Base-by-base conservation (phyloP, 2,888 invertebrate genomes). In the Tenthredo livida region DNA sequence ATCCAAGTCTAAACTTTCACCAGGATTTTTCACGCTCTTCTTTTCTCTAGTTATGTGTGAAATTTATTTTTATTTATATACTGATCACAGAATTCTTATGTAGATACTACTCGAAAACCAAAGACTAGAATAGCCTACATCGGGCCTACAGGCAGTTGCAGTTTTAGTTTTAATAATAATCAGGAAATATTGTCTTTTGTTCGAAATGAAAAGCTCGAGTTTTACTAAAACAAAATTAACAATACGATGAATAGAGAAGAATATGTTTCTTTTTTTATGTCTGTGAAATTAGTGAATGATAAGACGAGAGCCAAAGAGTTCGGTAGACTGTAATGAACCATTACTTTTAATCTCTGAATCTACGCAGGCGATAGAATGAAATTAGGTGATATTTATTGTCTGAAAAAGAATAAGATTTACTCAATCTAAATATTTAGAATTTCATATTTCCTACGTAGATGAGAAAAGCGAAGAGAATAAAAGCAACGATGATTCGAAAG, bases 381-480 rank as follows among this genome's bases (percentile, higher is more conserved):
- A 54, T 54, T 50, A 50, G 15, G 50, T 50, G 50, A 50, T 4
- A 50, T 50, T 50, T 50, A 50, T 50, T 17, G 50, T 50, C 3
- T 50, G 17, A n/a, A n/a, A 54, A 54, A 50, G 6, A 17, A n/a
- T 6, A 54, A 54, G n/a, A 33, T 33, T 29, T 37, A 29, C 6
- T 70, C 37, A 37, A 37, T 37, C 25, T 37, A 17, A 70, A 70
- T 37, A 70, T 70, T 70, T 70, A 33, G 12, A 29, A 70, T 70
- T 70, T 70, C 37, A 70, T 70, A 70, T 33, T 70, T 70, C 5
- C 29, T 37, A n/a, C 37, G n/a, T 37, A 33, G 70, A 70, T 70
- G 37, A 70, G 12, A 70, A 70, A n/a, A 70, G 17, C 15, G 33
- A 33, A 5, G 4, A n/a, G n/a, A 12, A 21, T 47, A 25, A 9